These are phyloP conservation scores for Caranx ignobilis DNA, from an alignment of 2,113 vertebrate species.

Conservation along the genomic window DNA sequence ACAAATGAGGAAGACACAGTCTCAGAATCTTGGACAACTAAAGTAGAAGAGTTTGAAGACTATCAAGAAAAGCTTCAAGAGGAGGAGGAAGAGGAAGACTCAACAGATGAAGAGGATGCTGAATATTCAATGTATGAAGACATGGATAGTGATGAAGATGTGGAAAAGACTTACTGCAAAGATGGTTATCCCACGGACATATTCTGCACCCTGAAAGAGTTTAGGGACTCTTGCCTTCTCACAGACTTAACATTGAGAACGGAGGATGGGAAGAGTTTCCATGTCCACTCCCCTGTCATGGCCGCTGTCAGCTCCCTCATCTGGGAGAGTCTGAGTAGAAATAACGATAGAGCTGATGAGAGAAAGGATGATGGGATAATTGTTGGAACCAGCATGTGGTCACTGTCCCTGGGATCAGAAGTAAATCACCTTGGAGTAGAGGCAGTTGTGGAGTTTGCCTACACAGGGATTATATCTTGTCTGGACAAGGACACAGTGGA, in stretches of 20 bases:
- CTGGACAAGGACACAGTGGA: conserved; percentile 38
- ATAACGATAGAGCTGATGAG: background rate
- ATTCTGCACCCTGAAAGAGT: conserved; percentile 77
- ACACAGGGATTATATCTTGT: conserved; percentile 80
- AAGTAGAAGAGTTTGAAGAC: conserved; percentile 5
- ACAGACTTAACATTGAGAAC: conserved; percentile 81
- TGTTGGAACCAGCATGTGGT: conserved; percentile 24
- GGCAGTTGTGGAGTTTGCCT: conserved; percentile 89
- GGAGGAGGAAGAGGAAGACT: conserved; percentile 21
- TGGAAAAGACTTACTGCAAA: conserved; percentile 58
- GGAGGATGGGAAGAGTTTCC: conserved; percentile 49
- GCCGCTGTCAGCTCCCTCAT: conserved; percentile 84
- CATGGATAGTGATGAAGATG: conserved; percentile 30
- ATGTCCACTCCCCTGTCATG: conserved; percentile 81
- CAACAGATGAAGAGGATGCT: conserved; percentile 26
- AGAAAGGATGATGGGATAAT: background rate
- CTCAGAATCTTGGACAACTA: background rate
- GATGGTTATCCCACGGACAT: conserved; percentile 65
- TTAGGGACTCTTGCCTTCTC: conserved; percentile 76
- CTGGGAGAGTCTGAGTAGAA: conserved; percentile 19
- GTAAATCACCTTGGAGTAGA: conserved; percentile 77
- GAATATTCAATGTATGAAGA: conserved; percentile 35
- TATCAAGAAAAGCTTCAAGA: background rate
- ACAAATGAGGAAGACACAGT: background rate
- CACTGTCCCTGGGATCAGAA: conserved; percentile 61